Percentiles rank a stretch among this genome's conserved stretches.
Evolutionary conservation across 2,113 vertebrate genomes (phyloP).

Genomic region (Gila orcuttii): DNA sequence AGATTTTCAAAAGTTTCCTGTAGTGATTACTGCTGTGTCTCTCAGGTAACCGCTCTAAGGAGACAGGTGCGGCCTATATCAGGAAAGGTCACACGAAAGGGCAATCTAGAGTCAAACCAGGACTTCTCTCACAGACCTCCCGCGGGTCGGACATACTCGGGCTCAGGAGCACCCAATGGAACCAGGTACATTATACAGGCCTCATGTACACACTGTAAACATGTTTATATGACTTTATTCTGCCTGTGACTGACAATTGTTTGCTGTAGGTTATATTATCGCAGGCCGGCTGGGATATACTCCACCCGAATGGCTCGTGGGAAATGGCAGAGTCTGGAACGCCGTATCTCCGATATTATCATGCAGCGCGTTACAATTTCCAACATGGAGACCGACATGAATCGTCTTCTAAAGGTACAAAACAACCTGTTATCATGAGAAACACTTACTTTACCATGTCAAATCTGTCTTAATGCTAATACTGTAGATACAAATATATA

Average conservation of each 20-base stretch:
- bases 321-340: slow-evolving; percentile 95
- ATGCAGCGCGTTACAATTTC: slow-evolving; percentile 99
- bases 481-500: too few species aligned
- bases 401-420: slow-evolving; percentile 90
- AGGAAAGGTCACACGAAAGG: slow-evolving; percentile 85
- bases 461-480: neutral
- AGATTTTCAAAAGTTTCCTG: neutral
- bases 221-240: neutral
- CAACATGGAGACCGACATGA: slow-evolving; percentile 98
- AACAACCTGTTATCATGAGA: neutral
- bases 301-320: slow-evolving; percentile 86
- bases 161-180: slow-evolving; percentile 78
- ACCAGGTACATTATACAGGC: slow-evolving; percentile 73
- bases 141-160: slow-evolving; percentile 81
- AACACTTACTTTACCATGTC: neutral
- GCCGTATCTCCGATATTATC: slow-evolving; percentile 90
- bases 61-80: slow-evolving; percentile 90
- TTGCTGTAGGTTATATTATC: slow-evolving; percentile 81
- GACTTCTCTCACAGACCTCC: slow-evolving; percentile 80
- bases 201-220: neutral
- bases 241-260: slow-evolving; percentile 11
- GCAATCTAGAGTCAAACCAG: slow-evolving; percentile 80
- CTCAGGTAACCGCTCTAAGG: slow-evolving; percentile 90
- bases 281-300: slow-evolving; percentile 81
- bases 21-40: neutral